Base-by-base conservation (phyloP, 30 jellyfish, hydroid and myxozoan genomes). In the Catostylus mosaicus region DNA sequence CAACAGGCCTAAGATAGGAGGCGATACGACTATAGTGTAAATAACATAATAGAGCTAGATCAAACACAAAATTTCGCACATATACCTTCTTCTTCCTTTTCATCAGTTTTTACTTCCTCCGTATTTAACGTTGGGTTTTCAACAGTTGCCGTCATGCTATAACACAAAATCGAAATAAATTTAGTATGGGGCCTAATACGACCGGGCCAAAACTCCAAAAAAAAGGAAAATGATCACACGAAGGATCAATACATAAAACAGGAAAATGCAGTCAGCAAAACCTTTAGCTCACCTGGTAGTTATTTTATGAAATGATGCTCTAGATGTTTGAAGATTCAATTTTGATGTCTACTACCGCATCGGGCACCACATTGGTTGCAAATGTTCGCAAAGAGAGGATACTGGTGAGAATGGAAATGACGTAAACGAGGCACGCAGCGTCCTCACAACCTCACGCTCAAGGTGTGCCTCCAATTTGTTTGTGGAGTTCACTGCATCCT, bases 401-500 rank as follows among this genome's bases (percentile, higher is more conserved):
- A 67, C 75, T 32, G 77, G 69, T 67, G 62, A 51, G 63, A 47
- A 68, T 52, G 71, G 80, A 20, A 35, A 62, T 68, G 65, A 45
- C 92, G 92, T 76, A 82, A 82, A 82, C 92, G 92, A 82, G 92
- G 92, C 92, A 82, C 92, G 92, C 92, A 61, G 92, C 92, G 92
- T 82, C 72, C 72, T 43, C 40, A 67, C 92, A 86, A 68, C 72
- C 72, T 43, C 40, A 67, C 48, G 81, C 89, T 73, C 89, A 78
- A 61, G 80, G 89, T 78, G 81, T 74, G 85, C 52, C 29, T 59
- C 7, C 19, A 20, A 35, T 34, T 22, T 59, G 38, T 50, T 50
- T 50, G 63, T n/a, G n/a, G n/a, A n/a, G n/a, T n/a, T n/a, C n/a
- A n/a, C n/a, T n/a, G n/a, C n/a, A n/a, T n/a, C n/a, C n/a, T n/a